Conservation (phyloP, 1,140 invertebrate species). For the Hycleus cichorii region DNA sequence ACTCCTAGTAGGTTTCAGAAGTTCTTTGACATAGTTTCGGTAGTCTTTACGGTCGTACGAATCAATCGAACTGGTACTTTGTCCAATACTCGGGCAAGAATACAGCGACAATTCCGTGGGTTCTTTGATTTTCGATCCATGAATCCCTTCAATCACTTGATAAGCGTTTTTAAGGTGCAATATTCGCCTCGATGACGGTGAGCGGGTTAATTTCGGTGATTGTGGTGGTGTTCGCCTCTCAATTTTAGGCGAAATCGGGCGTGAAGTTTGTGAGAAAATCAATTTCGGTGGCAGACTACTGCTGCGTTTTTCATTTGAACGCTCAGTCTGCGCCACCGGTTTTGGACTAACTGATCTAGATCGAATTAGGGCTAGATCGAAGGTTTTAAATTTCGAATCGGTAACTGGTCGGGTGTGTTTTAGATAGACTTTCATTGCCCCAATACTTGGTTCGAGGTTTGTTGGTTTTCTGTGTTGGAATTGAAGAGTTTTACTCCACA, state of each 20-base stretch:
- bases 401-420: constrained; percentile 61
- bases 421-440: constrained; percentile 55
- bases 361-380: constrained; percentile 43
- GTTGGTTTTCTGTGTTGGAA: constrained; percentile 45
- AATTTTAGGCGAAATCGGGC: constrained; percentile 28
- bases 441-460: constrained; percentile 48
- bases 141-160: constrained; percentile 37
- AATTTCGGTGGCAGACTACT: constrained; percentile 49
- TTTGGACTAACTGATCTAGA: constrained; percentile 36
- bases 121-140: constrained; percentile 15
- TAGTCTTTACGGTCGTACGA: constrained; percentile 46
- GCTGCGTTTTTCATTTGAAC: constrained; percentile 40
- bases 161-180: constrained; percentile 36
- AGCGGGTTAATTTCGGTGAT: constrained; percentile 49
- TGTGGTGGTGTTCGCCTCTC: constrained; percentile 24
- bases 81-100: constrained; percentile 32
- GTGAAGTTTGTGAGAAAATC: constrained; percentile 33
- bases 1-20: constrained; percentile 64
- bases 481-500: constrained; percentile 55
- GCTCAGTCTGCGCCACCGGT: constrained; percentile 28
- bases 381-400: constrained; percentile 60
- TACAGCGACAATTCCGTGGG: constrained; percentile 14
- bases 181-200: constrained; percentile 58
- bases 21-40: constrained; percentile 62
- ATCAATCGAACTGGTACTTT: constrained; percentile 28